Evolutionary conservation across 2,113 vertebrate species (phyloP), one percentile per base, ranked within the genome.

Genomic region (Columba livia): DNA sequence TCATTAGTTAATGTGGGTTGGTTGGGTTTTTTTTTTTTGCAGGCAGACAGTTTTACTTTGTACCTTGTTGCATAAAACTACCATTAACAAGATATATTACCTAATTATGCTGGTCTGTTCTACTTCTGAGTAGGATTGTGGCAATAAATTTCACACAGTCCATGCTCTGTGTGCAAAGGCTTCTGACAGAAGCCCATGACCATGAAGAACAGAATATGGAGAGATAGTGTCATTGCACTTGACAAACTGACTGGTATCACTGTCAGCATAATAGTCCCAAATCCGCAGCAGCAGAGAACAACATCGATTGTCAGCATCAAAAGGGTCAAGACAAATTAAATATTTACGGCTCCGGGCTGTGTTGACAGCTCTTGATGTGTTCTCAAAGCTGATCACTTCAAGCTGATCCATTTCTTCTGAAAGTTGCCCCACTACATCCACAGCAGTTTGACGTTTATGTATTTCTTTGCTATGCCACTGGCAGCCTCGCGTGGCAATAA

Each of bases 201-300:
- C 93, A 72, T 9, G 26, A 83, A 77, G 70, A 97, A 42, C 67
- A 82, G 83, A 86, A 79, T 42, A 80, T 31, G 89, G 83, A 57
- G 79, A 94, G 82, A 96, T 1, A 38, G 72, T 79, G 92, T 95
- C 96, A 96, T 61, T 93, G 26, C 31, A 44, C 75, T 62, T 97
- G 96, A 97, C 95, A 97, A 93, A 94, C 83, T 94, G 91, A 94
- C 88, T 83, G 94, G 36, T 84, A 72, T 93, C 28, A 14, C 82
- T 94, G 88, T 93, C 98, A 97, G 51, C 89, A 53, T 71, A 90
- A 95, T 44, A 83, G 93, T 96, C 95, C 90, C 79, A 93, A 79
- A 95, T 10, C 86, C 86, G 88, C 93, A 88, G 87, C 71, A 92
- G 83, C 51, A 91, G 90, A 90, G 87, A 94, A 71, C 88, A 81